A percentile compares a stretch with the other conserved stretches of the same genome.
Conservation (phyloP, 2,888 invertebrate genomes). For the Balanococcus diminutus region DNA sequence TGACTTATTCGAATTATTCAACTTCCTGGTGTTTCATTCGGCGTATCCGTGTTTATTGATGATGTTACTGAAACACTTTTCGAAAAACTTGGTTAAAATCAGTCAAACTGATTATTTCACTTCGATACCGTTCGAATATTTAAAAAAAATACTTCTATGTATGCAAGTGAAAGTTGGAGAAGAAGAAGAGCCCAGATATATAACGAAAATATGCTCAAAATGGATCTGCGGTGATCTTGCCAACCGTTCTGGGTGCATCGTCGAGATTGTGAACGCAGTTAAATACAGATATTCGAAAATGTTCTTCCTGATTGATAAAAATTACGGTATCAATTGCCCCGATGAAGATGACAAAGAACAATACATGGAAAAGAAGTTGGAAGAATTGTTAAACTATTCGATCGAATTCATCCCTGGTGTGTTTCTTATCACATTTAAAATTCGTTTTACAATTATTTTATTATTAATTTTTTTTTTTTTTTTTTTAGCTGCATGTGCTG, state of each 20-base stretch:
- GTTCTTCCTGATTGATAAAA: neutral
- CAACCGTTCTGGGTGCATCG: neutral
- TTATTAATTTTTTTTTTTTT: neutral
- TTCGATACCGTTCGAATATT: neutral
- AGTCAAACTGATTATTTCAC: neutral
- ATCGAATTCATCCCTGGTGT: conserved; percentile 7
- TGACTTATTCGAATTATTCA: neutral
- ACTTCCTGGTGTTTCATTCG: neutral
- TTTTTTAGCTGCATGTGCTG: neutral
- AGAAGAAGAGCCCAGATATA: neutral
- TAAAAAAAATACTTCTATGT: neutral
- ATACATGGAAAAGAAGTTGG: neutral
- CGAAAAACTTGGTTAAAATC: neutral
- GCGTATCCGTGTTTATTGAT: neutral
- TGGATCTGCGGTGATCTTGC: neutral
- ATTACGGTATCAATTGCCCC: neutral
- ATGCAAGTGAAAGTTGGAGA: neutral
- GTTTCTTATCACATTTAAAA: neutral
- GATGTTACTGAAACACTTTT: neutral
- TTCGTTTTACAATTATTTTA: neutral
- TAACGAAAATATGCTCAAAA: neutral
- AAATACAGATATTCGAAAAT: conserved; percentile 13
- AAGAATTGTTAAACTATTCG: conserved; percentile 1
- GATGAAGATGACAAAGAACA: neutral
- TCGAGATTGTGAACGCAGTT: neutral